Evolutionary conservation across 2,113 vertebrate genomes (phyloP), one percentile per base, ranked within the genome.

Genomic region (Gnathonemus longibarbis): DNA sequence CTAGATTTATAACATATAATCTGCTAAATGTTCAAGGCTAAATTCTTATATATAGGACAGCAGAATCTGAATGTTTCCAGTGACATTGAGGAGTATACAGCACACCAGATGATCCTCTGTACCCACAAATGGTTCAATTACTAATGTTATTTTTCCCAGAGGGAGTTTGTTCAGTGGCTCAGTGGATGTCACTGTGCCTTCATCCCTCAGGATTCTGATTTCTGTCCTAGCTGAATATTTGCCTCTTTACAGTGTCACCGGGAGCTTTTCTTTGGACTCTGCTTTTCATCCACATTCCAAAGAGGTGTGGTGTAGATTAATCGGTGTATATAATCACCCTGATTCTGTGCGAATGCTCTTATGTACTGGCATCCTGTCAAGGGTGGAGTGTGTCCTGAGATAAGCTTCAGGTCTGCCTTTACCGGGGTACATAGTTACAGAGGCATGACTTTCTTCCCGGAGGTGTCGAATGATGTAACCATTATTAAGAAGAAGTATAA

Each of bases 21-120:
- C 83, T 46, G 45, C 39, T 84, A 84, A 48, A 84, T 84, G 83
- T 84, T 48, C 45, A 84, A 84, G 83, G 83, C 83, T 84, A 84
- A 84, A 48, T 7, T 46, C 45, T 11, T 48, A 84, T 84, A 84
- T 84, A 84, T 48, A 24, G 42, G 45, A 24, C 9, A 21, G 45
- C 83, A 84, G 19, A 84, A 46, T 48, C 45, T 48, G 45, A 48
- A 84, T 84, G 45, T 24, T 84, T 84, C 83, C 21, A 24, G 2
- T 45, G 83, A 48, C 45, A 84, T 48, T 84, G 42, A 45, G 45
- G 45, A 21, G 83, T 10, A 48, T 48, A 84, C 35, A 24, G 21
- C 5, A 84, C 42, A 48, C 3, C 45, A 24, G 35, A 84, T 48
- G 45, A 84, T n/a, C 19, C 83, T n/a, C 19, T 48, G 2, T 24